These are phyloP conservation scores for Osmerus mordax DNA, from an alignment of 2,113 vertebrate genomes.

Conservation along the genomic window DNA sequence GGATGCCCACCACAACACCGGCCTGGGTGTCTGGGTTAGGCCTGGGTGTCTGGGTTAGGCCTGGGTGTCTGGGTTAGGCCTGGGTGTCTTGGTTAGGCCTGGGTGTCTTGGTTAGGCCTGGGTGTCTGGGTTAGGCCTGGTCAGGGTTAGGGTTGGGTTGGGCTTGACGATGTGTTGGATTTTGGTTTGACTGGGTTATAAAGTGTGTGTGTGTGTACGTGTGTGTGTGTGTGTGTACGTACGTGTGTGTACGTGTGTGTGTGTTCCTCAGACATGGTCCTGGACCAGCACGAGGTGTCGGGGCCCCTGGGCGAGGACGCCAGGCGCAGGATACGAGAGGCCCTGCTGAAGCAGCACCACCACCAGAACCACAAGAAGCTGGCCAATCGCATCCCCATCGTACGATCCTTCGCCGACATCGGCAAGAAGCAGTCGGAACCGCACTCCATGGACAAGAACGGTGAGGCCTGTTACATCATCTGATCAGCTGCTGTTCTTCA, in stretches of 20 bases:
- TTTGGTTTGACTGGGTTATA: no score
- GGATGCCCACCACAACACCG: background rate
- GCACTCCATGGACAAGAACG: slow-evolving; percentile 98
- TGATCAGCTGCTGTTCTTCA: slow-evolving; percentile 12
- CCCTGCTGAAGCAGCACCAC: slow-evolving; percentile 94
- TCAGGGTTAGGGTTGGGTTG: background rate
- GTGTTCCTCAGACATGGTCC: slow-evolving; percentile 85
- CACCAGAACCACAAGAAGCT: slow-evolving; percentile 99
- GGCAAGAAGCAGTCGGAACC: slow-evolving; percentile 98
- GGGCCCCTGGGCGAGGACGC: slow-evolving; percentile 88
- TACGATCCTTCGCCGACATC: slow-evolving; percentile 96
- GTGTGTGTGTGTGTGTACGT: background rate
- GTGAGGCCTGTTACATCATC: slow-evolving; percentile 65
- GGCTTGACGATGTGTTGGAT: background rate
- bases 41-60: no score
- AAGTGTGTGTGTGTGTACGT: background rate
- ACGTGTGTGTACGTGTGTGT: background rate
- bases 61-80: background rate
- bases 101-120: background rate
- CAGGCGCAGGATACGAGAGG: slow-evolving; percentile 87
- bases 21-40: no score
- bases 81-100: background rate
- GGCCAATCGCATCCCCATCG: slow-evolving; percentile 95
- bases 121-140: no score
- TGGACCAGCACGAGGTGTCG: slow-evolving; percentile 90